Conservation (phyloP, 1,140 invertebrate species). For the Macrobrachium nipponense region DNA sequence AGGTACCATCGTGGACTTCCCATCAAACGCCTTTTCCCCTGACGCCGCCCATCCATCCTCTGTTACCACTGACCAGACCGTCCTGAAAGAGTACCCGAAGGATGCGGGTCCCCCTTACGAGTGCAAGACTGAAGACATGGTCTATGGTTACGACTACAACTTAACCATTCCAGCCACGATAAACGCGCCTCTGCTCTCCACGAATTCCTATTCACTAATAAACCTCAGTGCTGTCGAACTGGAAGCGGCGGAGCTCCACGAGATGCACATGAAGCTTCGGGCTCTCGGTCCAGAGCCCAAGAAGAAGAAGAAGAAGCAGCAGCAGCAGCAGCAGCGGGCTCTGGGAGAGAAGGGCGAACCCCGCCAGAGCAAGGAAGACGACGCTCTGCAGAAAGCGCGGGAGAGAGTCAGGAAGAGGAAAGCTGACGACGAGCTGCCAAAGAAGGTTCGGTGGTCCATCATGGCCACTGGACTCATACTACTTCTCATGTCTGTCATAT, state of each 20-base stretch:
- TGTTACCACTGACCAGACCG: conserved; percentile 31
- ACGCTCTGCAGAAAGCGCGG: conserved; percentile 57
- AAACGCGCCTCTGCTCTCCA: conserved; percentile 55
- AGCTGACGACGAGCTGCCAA: conserved; percentile 77
- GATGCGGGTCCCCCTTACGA: neutral
- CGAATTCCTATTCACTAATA: conserved; percentile 62
- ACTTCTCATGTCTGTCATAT: conserved; percentile 84
- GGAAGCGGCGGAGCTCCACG: conserved; percentile 54
- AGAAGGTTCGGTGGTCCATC: conserved; percentile 87
- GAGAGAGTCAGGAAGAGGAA: conserved; percentile 54
- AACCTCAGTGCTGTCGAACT: conserved; percentile 63
- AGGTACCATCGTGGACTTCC: conserved; percentile 34
- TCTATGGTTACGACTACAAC: conserved; percentile 46
- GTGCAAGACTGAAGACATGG: conserved; percentile 41
- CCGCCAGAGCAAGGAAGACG: conserved; percentile 38
- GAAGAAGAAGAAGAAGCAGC: neutral
- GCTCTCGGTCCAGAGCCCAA: conserved; percentile 72
- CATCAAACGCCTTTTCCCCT: conserved; percentile 37
- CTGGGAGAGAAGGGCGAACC: neutral
- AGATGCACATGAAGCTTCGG: conserved; percentile 59
- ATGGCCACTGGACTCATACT: conserved; percentile 87
- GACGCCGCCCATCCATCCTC: conserved; percentile 48
- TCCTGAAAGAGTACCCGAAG: conserved; percentile 33
- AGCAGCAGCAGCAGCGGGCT: no score
- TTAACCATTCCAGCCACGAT: conserved; percentile 44